Evolutionary conservation across 2,113 vertebrate genomes (phyloP), one percentile per base, ranked within the genome.

Genomic region (Laterallus jamaicensis): DNA sequence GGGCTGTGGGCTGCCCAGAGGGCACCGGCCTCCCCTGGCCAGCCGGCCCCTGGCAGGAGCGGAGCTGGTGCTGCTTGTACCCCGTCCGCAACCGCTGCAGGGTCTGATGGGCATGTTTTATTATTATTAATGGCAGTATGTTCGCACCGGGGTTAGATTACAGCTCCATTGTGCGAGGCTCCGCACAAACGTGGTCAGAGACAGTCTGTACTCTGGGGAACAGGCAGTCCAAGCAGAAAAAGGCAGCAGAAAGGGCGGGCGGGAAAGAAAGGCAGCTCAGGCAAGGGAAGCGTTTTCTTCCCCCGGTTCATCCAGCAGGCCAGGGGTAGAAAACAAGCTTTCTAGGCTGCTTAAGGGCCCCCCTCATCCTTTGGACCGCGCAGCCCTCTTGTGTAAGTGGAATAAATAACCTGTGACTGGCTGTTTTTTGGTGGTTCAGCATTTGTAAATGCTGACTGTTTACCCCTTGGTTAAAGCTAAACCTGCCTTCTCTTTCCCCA

Each of bases 401-500:
- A 91, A 95, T 90, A 92, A 94, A 81, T 92, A 88, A 89, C 73
- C 79, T 78, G 92, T 44, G 80, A 59, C 93, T 74, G 64, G 32
- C 89, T 71, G 71, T 2, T 91, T 97, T 95, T 82, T 83, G 91
- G 93, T 78, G 82, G 70, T 75, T 96, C 97, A 96, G 96, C 96
- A 90, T 96, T 97, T 96, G 86, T 68, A 63, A 90, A 83, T 21
- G 82, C 82, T 95, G 96, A 95, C 92, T 77, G 9, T 95, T 97
- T 95, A 94, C 92, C 88, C 89, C 39, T 52, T 81, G 80, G 96
- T 97, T 97, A 96, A 97, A 97, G 68, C 94, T 96, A 96, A 97
- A 96, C 88, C 79, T 64, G 76, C 42, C 83, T 93, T 84, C 79
- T 91, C 47, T 82, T 82, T 68, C 76, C 35, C n/a, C 16, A 2